phyloP scores from a whole-genome alignment of 2,888 invertebrate genomes.

The Athripsodes cinereus region DNA sequence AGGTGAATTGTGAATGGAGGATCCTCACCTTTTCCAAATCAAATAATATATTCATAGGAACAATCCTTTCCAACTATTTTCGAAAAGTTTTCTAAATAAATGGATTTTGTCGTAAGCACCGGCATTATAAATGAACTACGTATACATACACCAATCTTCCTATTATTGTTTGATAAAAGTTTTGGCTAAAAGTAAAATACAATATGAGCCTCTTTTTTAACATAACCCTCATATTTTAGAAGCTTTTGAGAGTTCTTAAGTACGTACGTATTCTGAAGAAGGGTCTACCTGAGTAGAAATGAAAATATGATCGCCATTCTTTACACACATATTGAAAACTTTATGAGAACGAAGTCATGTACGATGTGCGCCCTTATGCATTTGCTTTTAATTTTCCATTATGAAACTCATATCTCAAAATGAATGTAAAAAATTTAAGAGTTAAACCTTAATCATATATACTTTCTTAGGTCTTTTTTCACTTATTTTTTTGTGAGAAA shows the following conservation, averaged over 20 bases:
- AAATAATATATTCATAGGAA: slow-evolving; percentile 19
- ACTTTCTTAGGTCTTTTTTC: too few relatives aligned
- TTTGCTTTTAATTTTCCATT: too few relatives aligned
- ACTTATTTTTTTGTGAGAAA: too few relatives aligned
- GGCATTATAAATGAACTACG: slow-evolving; percentile 1
- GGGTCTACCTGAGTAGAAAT: not conserved
- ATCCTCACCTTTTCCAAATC: slow-evolving; percentile 9
- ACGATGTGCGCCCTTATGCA: too few relatives aligned
- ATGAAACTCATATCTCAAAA: too few relatives aligned
- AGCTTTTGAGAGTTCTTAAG: not conserved
- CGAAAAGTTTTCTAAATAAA: slow-evolving; percentile 2
- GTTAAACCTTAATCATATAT: too few relatives aligned
- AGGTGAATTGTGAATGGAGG: slow-evolving; percentile 14
- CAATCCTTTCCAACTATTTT: slow-evolving; percentile 1
- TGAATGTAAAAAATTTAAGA: too few relatives aligned
- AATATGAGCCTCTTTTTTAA: not conserved
- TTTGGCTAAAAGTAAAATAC: not conserved
- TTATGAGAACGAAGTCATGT: not conserved
- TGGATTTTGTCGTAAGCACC: not conserved
- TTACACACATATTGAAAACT: not conserved
- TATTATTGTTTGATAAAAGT: not conserved
- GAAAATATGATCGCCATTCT: not conserved
- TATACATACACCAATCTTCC: not conserved
- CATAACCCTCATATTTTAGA: not conserved
- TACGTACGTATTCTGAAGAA: not conserved